phyloP scores from a whole-genome alignment of 2,113 vertebrate genomes.

The Apteryx owenii region DNA sequence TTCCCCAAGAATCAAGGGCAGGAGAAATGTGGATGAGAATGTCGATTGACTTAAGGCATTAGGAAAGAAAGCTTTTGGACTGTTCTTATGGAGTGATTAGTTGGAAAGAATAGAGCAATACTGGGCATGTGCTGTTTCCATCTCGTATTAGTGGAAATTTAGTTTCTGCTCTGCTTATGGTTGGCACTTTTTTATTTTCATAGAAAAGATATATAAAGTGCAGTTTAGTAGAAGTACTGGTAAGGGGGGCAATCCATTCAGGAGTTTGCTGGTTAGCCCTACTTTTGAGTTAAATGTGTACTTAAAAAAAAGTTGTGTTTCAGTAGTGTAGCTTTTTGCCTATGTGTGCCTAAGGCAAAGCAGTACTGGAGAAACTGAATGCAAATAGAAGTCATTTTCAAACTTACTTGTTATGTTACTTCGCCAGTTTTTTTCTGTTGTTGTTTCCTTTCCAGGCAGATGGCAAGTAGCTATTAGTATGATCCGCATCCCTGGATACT shows the following conservation, averaged over 20 bases:
- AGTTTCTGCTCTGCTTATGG: neutral
- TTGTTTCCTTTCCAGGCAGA: neutral
- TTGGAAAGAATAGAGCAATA: neutral
- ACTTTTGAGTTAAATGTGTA: neutral
- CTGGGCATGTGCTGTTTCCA: neutral
- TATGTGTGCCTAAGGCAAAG: neutral
- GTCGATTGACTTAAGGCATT: neutral
- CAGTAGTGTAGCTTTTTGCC: neutral
- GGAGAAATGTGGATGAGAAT: neutral
- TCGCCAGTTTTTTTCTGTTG: neutral
- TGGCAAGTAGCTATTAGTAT: neutral
- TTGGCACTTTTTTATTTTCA: neutral
- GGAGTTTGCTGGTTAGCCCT: neutral
- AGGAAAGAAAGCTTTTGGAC: neutral
- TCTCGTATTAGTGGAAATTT: neutral
- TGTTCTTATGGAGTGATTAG: neutral
- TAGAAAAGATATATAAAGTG: accelerated
- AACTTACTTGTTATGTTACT: neutral
- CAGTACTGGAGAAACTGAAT: neutral
- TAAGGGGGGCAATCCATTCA: neutral
- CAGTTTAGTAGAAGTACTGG: neutral
- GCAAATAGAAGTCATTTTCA: neutral
- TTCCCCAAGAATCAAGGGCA: neutral
- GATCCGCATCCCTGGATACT: neutral
- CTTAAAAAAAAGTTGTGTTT: neutral